Base-by-base conservation (phyloP, 2,797 vertebrate genomes). In the Poeciliopsis presidionis region DNA sequence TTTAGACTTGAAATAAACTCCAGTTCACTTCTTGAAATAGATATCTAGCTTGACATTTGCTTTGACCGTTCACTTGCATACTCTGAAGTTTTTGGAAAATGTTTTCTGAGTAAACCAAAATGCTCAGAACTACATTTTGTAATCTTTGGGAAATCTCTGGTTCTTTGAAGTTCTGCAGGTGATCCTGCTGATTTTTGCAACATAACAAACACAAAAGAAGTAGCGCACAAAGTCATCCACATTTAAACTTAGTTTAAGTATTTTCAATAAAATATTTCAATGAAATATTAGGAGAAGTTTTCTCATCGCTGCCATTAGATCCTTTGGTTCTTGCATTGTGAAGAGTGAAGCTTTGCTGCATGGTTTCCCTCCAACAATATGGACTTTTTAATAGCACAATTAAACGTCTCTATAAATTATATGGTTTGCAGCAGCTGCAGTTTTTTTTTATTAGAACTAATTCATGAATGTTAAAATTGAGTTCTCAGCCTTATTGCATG, bases 311-410 rank as follows among this genome's bases (percentile, higher is more conserved):
- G 90, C 89, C 89, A 86, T 81, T 4, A 7, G 79, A 90, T 84
- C 82, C 78, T 59, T 79, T 73, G 88, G 81, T 78, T 88, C 91
- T 76, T 78, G 71, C 14, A 73, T 75, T 41, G 69, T 89, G 80
- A 81, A 82, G 86, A 79, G 72, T 75, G n/a, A 87, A 72, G 75
- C 69, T 73, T 46, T 0, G 59, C 71, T 47, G 14, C 51, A 46
- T 9, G 74, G 83, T 76, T 78, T 82, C 75, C 16, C 59, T 7
- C 2, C 81, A 84, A 77, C 77, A 47, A 76, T 71, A 59, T 70
- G 67, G 85, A 81, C 80, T 71, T 72, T 59, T 65, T 55, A 79
- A 76, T 63, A 43, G 81, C 30, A 7, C 25, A n/a, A 36, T 47
- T 65, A 49, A 73, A 73, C 2, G 6, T 30, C 6, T 59, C 9